These are phyloP conservation scores for Phoeniculus purpureus DNA, from an alignment of 2,797 vertebrate genomes.

Conservation along the genomic window DNA sequence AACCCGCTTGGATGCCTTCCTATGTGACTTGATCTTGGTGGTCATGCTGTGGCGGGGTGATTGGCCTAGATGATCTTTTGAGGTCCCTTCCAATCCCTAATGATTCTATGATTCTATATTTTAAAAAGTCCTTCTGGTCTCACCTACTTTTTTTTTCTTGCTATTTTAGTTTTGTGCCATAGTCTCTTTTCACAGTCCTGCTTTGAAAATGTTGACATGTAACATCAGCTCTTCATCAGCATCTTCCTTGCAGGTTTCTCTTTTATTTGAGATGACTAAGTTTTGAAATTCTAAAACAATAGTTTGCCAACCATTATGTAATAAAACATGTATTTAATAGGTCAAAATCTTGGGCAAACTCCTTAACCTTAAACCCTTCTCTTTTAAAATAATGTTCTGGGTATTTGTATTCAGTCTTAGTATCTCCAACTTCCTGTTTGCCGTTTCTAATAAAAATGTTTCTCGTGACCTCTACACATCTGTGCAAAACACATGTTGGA, in stretches of 20 bases:
- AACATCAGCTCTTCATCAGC: slow-evolving; percentile 3
- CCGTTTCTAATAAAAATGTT: neutral
- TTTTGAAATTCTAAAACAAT: neutral
- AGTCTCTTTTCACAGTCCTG: neutral
- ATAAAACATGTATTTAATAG: neutral
- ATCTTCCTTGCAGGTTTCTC: slow-evolving; percentile 11
- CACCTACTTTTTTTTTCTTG: neutral
- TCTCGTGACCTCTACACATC: neutral
- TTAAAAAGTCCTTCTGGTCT: neutral
- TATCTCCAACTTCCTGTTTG: neutral
- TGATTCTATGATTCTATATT: no score
- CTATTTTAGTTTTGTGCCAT: neutral
- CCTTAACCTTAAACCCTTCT: neutral
- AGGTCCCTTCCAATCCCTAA: no score
- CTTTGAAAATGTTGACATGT: slow-evolving; percentile 23
- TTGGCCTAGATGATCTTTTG: no score
- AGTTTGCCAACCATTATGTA: neutral
- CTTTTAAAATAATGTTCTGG: neutral
- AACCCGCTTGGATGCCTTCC: no score
- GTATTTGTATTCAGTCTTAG: neutral
- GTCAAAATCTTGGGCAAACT: neutral
- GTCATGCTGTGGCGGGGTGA: no score
- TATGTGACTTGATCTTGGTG: no score
- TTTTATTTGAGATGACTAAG: neutral
- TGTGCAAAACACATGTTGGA: neutral